A percentile compares a stretch with the other conserved stretches of the same genome.
phyloP scores from a whole-genome alignment of 2,113 vertebrate genomes.

The Halcyon malimbica region DNA sequence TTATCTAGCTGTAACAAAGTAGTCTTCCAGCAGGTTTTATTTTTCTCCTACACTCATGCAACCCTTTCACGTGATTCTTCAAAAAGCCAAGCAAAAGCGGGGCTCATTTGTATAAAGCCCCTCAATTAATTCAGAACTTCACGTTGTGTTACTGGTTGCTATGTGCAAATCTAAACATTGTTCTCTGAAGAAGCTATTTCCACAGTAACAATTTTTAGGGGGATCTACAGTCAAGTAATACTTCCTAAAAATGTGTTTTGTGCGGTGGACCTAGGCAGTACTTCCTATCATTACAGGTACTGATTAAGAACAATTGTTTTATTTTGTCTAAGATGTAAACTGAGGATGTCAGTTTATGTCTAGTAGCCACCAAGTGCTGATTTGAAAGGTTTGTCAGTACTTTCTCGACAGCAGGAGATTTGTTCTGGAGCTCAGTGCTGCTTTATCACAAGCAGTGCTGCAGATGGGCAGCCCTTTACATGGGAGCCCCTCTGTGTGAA shows the following conservation, averaged over 20 bases:
- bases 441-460: not conserved
- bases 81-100: not conserved
- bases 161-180: not conserved
- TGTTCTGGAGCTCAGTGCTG: not conserved
- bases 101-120: not conserved
- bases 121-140: not conserved
- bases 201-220: not conserved
- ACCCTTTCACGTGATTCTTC: not conserved
- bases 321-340: not conserved
- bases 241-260: not conserved
- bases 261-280: not conserved
- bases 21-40: constrained; percentile 21
- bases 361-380: not conserved
- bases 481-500: not conserved
- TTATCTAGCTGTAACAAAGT: constrained; percentile 29
- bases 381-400: not conserved
- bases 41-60: not conserved
- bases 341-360: not conserved
- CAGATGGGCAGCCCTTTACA: accelerated
- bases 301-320: not conserved
- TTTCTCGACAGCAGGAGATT: not conserved
- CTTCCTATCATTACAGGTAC: not conserved
- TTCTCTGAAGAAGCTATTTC: not conserved
- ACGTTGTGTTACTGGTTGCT: not conserved
- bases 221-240: not conserved